A percentile compares a stretch with the other conserved stretches of the same genome.
phyloP scores from a whole-genome alignment of 1,140 invertebrate genomes.

The Tetragnatha versicolor region DNA sequence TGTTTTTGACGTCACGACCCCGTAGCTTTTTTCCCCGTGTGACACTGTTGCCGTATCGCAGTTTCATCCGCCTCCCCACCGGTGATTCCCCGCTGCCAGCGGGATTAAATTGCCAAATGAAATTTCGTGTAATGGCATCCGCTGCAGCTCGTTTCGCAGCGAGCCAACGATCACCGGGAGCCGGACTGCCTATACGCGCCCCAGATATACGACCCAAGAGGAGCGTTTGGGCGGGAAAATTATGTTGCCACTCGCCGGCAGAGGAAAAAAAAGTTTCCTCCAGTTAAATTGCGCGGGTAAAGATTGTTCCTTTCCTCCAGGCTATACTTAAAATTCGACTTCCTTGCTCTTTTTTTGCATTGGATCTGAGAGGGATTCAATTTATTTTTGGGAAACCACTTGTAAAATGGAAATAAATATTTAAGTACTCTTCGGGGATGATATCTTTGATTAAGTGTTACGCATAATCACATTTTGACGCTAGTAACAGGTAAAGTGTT shows the following conservation, averaged over 20 bases:
- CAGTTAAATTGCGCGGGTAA: background rate
- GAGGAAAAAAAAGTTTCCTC: constrained; percentile 9
- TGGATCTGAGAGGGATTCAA: background rate
- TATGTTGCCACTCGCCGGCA: constrained; percentile 13
- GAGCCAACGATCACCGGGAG: constrained; percentile 2
- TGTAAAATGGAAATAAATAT: constrained; percentile 7
- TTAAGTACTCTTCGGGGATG: constrained; percentile 8
- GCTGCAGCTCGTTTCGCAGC: background rate
- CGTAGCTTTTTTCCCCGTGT: too few species aligned
- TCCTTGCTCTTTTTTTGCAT: background rate
- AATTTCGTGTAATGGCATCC: constrained; percentile 27
- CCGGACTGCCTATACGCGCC: background rate
- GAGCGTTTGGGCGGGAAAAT: constrained; percentile 22
- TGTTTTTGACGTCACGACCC: too few species aligned
- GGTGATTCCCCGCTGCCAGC: too few species aligned
- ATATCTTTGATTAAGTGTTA: background rate
- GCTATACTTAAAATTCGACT: constrained; percentile 11
- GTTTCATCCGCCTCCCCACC: too few species aligned
- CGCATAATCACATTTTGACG: too few species aligned
- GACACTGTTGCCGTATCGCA: too few species aligned
- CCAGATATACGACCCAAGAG: constrained; percentile 16
- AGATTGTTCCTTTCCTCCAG: constrained; percentile 2
- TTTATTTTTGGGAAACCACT: background rate
- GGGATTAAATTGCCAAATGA: constrained; percentile 35
- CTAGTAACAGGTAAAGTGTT: too few species aligned